Conservation (phyloP, 2,113 vertebrate genomes). For the Psephotus haematonotus region DNA sequence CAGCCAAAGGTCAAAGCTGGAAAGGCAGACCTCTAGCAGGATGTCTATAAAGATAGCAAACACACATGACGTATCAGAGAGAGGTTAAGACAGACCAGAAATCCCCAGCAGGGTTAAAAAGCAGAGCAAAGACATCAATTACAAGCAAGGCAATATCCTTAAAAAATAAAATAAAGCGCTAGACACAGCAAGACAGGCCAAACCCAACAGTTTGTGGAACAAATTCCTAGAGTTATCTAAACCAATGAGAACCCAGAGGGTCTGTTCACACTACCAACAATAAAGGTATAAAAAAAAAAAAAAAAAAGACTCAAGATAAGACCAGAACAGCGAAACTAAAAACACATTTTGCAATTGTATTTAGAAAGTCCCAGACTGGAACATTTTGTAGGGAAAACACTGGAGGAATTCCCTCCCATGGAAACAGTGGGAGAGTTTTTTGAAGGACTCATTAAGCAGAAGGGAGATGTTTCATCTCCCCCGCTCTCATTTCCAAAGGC, state of each 20-base stretch:
- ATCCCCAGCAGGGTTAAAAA: background rate
- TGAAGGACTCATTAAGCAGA: background rate
- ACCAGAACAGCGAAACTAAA: background rate
- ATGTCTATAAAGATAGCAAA: constrained; percentile 37
- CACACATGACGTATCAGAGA: background rate
- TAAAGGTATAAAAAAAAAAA: background rate
- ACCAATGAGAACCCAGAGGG: background rate
- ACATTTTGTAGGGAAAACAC: background rate
- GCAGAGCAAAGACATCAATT: background rate
- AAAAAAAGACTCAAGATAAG: background rate
- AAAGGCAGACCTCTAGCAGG: constrained; percentile 6
- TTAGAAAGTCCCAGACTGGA: background rate
- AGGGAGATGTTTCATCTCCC: background rate
- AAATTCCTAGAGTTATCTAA: constrained; percentile 49
- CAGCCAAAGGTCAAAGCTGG: constrained; percentile 44
- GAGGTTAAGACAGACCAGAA: background rate
- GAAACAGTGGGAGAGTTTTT: background rate
- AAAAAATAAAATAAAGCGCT: background rate
- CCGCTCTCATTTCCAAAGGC: background rate
- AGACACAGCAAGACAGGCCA: constrained; percentile 12
- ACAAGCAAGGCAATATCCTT: background rate
- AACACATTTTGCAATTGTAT: background rate
- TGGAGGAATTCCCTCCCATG: background rate
- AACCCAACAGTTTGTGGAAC: constrained; percentile 48
- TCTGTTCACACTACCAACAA: background rate